phyloP scores from a whole-genome alignment of 2,113 vertebrate species.

The Choloepus hoffmanni region DNA sequence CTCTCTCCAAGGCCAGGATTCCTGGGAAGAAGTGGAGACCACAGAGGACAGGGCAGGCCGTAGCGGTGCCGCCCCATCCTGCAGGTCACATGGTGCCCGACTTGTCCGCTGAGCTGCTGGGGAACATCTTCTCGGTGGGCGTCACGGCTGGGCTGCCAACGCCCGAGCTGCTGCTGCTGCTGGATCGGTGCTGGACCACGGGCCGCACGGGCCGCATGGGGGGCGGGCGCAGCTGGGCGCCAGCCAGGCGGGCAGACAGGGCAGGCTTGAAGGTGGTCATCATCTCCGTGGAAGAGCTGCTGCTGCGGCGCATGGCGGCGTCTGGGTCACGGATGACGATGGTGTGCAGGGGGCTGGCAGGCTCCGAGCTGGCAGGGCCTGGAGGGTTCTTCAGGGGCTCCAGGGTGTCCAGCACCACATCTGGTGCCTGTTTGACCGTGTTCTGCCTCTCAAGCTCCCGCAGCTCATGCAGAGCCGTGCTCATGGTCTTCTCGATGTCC shows the following conservation, averaged over 20 bases:
- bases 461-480: constrained; percentile 95
- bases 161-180: constrained; percentile 97
- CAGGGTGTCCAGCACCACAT: constrained; percentile 97
- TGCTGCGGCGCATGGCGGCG: constrained; percentile 96
- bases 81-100: constrained; percentile 93
- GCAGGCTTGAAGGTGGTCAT: constrained; percentile 98
- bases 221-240: constrained; percentile 94
- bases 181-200: constrained; percentile 93
- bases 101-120: constrained; percentile 91
- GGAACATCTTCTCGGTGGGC: constrained; percentile 97
- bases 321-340: constrained; percentile 98
- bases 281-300: constrained; percentile 96
- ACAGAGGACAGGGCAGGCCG: not conserved
- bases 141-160: constrained; percentile 96
- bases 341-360: constrained; percentile 96
- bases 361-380: constrained; percentile 91
- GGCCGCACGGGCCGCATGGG: constrained; percentile 92
- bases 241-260: constrained; percentile 93
- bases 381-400: constrained; percentile 95
- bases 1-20: constrained; percentile 7
- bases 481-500: constrained; percentile 99
- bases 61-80: constrained; percentile 30
- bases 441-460: constrained; percentile 98
- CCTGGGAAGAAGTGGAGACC: constrained; percentile 25
- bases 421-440: constrained; percentile 96